These are phyloP conservation scores for Aelia acuminata DNA, from an alignment of 2,888 invertebrate species.

Conservation along the genomic window DNA sequence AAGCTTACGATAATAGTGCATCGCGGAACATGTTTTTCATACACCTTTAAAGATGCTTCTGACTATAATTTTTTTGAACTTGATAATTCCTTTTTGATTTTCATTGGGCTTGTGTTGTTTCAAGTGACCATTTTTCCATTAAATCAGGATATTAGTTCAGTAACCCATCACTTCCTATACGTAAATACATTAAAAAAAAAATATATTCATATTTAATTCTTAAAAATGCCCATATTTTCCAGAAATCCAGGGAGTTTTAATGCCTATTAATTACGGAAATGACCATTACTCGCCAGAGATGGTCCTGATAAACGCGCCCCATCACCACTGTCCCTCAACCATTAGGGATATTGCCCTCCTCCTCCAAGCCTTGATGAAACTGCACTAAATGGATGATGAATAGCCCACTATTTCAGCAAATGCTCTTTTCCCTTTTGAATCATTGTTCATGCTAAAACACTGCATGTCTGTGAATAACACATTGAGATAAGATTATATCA, in stretches of 20 bases:
- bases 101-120: too few species aligned
- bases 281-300: not conserved
- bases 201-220: not conserved
- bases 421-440: not conserved
- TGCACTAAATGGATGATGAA: not conserved
- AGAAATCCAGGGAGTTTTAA: not conserved
- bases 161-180: too few species aligned
- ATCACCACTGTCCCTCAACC: not conserved
- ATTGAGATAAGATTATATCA: constrained; percentile 7
- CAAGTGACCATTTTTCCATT: too few species aligned
- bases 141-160: too few species aligned
- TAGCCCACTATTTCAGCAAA: not conserved
- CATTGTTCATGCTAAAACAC: not conserved
- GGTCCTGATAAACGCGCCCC: not conserved
- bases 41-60: too few species aligned
- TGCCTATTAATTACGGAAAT: not conserved
- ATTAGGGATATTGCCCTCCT: constrained; percentile 9
- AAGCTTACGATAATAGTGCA: too few species aligned
- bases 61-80: too few species aligned
- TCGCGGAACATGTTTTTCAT: too few species aligned
- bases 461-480: not conserved
- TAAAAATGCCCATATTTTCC: not conserved
- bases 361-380: constrained; percentile 2
- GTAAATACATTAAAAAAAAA: too few species aligned
- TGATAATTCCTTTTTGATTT: too few species aligned